A percentile compares a stretch with the other conserved stretches of the same genome.
phyloP scores from a whole-genome alignment of 2,113 vertebrate species.

The Triplophysa rosa region DNA sequence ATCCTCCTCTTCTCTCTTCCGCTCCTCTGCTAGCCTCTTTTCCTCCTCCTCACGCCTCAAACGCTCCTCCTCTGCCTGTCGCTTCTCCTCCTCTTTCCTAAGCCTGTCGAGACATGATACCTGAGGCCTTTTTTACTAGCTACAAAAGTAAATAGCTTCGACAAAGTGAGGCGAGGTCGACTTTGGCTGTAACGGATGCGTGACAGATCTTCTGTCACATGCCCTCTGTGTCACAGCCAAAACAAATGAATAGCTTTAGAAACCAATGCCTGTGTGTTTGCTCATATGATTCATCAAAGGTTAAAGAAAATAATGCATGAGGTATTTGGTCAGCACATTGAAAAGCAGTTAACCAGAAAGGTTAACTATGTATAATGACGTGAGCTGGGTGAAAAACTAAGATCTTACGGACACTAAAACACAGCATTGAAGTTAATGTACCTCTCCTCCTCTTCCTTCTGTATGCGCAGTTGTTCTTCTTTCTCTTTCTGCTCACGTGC shows the following conservation, averaged over 20 bases:
- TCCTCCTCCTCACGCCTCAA: conserved; percentile 68
- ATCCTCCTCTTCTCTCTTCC: conserved; percentile 70
- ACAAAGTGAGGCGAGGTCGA: not conserved
- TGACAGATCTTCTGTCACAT: not conserved
- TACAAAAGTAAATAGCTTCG: conserved; percentile 15
- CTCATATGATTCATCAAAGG: not conserved
- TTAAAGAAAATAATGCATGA: not conserved
- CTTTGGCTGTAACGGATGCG: not conserved
- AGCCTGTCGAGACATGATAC: conserved; percentile 61
- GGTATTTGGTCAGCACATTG: not conserved
- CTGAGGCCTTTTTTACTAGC: not conserved
- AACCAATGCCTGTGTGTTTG: not conserved
- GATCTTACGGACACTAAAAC: not conserved
- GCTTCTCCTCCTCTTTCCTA: conserved; percentile 75
- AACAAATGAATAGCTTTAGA: conserved; percentile 8
- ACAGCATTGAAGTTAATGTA: conserved; percentile 58
- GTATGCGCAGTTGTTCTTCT: conserved; percentile 80
- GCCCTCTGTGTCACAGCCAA: not conserved
- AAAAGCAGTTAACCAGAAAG: not conserved
- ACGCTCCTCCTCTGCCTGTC: conserved; percentile 71
- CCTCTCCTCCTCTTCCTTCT: conserved; percentile 82
- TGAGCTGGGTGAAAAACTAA: not conserved
- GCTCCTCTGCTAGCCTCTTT: conserved; percentile 70
- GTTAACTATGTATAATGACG: not conserved
- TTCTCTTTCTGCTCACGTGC: conserved; percentile 83